These are phyloP conservation scores for Egretta garzetta DNA, from an alignment of 2,113 vertebrate genomes.

Conservation along the genomic window DNA sequence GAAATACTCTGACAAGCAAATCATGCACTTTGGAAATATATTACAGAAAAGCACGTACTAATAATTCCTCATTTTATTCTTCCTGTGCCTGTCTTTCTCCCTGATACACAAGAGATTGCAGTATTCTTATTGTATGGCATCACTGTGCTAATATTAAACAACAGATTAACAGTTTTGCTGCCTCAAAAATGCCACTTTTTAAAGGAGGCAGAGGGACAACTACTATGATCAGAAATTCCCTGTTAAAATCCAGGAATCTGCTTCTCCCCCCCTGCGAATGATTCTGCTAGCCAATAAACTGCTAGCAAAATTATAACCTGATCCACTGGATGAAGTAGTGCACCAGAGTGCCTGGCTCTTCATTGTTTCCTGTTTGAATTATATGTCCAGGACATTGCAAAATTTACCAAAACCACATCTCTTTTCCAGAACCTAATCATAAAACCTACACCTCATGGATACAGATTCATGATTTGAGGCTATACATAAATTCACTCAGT, in stretches of 20 bases:
- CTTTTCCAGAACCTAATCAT: neutral
- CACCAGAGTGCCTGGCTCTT: constrained; percentile 43
- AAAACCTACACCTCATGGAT: neutral
- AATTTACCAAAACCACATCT: neutral
- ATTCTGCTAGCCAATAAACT: constrained; percentile 57
- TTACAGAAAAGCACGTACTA: neutral
- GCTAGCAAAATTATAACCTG: constrained; percentile 42
- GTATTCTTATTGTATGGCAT: neutral
- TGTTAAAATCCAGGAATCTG: constrained; percentile 7
- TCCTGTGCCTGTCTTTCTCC: neutral
- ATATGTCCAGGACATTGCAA: neutral
- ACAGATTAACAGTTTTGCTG: neutral
- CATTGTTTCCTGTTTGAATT: neutral
- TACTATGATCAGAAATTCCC: neutral
- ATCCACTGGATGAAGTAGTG: constrained; percentile 13
- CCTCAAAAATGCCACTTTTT: neutral
- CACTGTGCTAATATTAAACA: constrained; percentile 9
- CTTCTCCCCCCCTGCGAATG: neutral
- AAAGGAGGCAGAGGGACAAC: neutral
- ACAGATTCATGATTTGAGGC: neutral
- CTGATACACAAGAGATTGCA: constrained; percentile 40
- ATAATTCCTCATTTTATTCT: constrained; percentile 7
- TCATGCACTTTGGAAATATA: neutral
- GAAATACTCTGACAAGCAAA: constrained; percentile 27
- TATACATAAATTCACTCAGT: constrained; percentile 27